Conservation (phyloP, 2,888 invertebrate species). For the Phorcus lineatus region DNA sequence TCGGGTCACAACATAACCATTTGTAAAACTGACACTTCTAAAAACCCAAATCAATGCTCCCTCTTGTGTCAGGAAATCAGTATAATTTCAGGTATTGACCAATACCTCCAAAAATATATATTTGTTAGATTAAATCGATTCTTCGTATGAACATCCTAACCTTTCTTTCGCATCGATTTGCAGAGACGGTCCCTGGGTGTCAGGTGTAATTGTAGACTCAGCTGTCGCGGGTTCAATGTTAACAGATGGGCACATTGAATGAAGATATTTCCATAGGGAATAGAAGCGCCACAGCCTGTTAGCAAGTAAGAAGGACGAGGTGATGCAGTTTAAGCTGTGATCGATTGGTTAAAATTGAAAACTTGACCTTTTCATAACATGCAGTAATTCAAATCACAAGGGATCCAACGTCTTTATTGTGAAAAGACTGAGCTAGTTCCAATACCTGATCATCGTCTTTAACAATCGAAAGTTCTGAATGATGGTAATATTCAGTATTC, state of each 20-base stretch:
- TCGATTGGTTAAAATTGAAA: neutral
- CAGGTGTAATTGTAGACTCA: constrained; percentile 3
- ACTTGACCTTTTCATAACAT: neutral
- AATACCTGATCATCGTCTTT: too few relatives aligned
- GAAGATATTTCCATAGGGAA: neutral
- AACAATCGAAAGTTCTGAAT: too few relatives aligned
- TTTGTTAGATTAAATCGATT: too few relatives aligned
- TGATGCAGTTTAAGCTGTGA: neutral
- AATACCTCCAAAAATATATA: too few relatives aligned
- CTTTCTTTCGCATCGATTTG: neutral
- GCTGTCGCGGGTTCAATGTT: neutral
- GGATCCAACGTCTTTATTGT: too few relatives aligned
- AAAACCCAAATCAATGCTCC: neutral
- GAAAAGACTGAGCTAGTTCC: too few relatives aligned
- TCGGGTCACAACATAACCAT: too few relatives aligned
- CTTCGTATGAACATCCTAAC: too few relatives aligned
- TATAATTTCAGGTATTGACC: neutral
- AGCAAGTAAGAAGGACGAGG: neutral
- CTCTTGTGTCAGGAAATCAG: neutral
- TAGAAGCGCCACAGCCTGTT: neutral
- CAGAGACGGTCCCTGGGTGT: neutral
- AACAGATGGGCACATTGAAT: neutral
- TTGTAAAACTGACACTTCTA: too few relatives aligned
- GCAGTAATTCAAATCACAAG: too few relatives aligned
- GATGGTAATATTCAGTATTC: too few relatives aligned